These are phyloP conservation scores for Mustela nigripes DNA, from an alignment of 2,113 vertebrate species.

Conservation along the genomic window DNA sequence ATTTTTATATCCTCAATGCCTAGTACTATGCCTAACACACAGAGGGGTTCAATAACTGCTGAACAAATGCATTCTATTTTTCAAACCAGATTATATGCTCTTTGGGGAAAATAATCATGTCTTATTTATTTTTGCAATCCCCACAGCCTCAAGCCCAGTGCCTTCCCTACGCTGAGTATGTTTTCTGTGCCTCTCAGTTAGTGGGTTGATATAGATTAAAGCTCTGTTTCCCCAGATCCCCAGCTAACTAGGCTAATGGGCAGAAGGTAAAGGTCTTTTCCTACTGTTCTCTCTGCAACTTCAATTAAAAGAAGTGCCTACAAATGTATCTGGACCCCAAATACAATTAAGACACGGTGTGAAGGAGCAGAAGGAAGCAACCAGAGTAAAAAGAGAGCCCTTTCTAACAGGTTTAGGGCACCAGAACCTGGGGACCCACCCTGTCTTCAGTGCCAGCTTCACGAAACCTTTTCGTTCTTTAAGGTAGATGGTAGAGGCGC, in stretches of 20 bases:
- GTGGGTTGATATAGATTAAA: background rate
- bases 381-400: background rate
- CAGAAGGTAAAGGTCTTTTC: background rate
- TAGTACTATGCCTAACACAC: background rate
- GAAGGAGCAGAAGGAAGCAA: background rate
- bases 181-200: conserved; percentile 10
- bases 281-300: conserved; percentile 15
- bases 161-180: background rate
- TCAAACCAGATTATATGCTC: conserved; percentile 36
- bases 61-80: conserved; percentile 26
- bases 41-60: background rate
- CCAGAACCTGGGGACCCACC: conserved; percentile 73
- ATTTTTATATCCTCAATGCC: conserved; percentile 32
- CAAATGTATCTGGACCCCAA: conserved; percentile 18
- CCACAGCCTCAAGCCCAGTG: background rate
- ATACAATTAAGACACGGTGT: background rate
- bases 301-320: conserved; percentile 44
- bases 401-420: conserved; percentile 31
- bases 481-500: conserved; percentile 71
- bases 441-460: conserved; percentile 83
- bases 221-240: background rate
- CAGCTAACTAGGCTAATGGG: background rate
- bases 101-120: background rate
- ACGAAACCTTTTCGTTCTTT: conserved; percentile 84
- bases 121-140: background rate